Conservation (phyloP, 2,113 vertebrate species). For the Aptenodytes forsteri region DNA sequence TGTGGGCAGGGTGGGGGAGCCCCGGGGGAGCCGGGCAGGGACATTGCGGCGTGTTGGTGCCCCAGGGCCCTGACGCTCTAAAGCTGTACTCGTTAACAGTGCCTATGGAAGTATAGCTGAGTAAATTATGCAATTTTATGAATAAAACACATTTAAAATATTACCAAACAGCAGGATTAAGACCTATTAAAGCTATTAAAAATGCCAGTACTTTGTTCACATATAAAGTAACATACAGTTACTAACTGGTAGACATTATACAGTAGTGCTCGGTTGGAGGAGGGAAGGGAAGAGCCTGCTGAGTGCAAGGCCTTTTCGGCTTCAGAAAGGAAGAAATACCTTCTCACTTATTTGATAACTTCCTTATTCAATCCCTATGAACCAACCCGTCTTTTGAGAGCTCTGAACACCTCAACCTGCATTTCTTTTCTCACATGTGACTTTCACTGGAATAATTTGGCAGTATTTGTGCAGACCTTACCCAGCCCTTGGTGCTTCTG, state of each 20-base stretch:
- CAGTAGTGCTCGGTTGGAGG: not conserved
- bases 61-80: not conserved
- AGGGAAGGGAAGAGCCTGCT: not conserved
- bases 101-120: not conserved
- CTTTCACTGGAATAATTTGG: not conserved
- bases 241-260: not conserved
- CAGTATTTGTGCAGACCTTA: not conserved
- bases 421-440: not conserved
- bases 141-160: not conserved
- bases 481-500: not conserved
- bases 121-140: not conserved
- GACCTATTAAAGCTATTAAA: not conserved
- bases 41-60: not conserved
- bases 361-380: not conserved
- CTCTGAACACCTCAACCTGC: not conserved
- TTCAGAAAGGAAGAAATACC: not conserved
- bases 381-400: not conserved
- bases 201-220: not conserved
- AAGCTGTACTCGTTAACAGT: not conserved
- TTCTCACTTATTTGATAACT: not conserved
- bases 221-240: not conserved
- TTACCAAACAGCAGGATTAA: not conserved
- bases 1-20: not conserved
- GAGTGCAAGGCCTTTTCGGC: not conserved
- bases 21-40: accelerated